Base-by-base conservation (phyloP, 1,140 invertebrate genomes). In the Thalassaphorura encarpata region DNA sequence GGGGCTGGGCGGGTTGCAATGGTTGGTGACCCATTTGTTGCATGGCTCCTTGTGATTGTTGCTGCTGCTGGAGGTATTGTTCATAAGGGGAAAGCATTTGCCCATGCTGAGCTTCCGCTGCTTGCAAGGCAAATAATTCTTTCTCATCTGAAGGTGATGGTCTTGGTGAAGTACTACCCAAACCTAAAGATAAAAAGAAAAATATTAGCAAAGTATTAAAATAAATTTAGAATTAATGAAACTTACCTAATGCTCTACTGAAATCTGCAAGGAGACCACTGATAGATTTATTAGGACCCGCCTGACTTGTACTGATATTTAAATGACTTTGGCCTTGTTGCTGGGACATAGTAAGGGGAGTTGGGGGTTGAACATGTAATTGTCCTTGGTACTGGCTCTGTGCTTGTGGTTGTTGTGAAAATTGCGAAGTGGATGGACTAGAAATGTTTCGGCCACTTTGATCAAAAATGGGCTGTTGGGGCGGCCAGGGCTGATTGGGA, bases 221-320 rank as follows among this genome's bases (percentile, higher is more conserved):
- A n/a, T n/a, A n/a, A n/a, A n/a, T n/a, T n/a, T n/a, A n/a, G n/a
- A n/a, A n/a, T n/a, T n/a, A n/a, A n/a, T n/a, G n/a, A n/a, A n/a
- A 36, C 65, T 64, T 67, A 74, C 74, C 74, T 60, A 75, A 62
- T 28, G 73, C 74, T 58, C 72, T 58, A 50, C 73, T 77, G 61
- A 78, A 78, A 62, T 78, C 76, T 18, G 75, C 76, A 33, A 78
- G 60, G 70, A 78, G 76, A 27, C 74, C 75, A 61, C 72, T 75
- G 21, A 77, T 74, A 24, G 71, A 72, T 47, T 67, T 68, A 16
- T 61, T 52, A 31, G 51, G 39, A 31, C 54, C n/a, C n/a, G n/a
- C n/a, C n/a, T n/a, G n/a, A n/a, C 58, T 29, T 52, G 56, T 6
- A 56, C 57, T 15, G 60, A 48, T 31, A 53, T 40, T 39, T 47